A percentile compares a stretch with the other conserved stretches of the same genome.
These are phyloP conservation scores for Pachyramphus minor DNA, from an alignment of 2,113 vertebrate species.

Conservation along the genomic window DNA sequence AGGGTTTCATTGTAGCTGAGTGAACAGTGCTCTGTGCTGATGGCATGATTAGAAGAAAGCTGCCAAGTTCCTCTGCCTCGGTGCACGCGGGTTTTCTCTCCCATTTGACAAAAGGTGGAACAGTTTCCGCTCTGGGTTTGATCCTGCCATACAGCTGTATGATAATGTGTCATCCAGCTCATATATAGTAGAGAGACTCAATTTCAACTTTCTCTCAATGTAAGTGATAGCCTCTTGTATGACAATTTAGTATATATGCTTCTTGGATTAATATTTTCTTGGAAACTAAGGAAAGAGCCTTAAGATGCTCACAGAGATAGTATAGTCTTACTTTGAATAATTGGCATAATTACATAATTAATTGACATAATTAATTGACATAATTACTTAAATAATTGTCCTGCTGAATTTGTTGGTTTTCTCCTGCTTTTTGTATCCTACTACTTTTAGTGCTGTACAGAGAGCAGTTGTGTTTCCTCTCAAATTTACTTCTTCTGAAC, in stretches of 20 bases:
- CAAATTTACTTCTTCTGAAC: background rate
- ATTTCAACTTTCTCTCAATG: background rate
- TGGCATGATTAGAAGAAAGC: background rate
- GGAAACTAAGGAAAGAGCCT: background rate
- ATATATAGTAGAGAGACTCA: too few relatives aligned
- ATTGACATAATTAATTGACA: too few relatives aligned
- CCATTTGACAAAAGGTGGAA: rapidly evolving
- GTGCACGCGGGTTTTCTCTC: background rate
- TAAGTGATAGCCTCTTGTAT: background rate
- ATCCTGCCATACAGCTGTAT: rapidly evolving
- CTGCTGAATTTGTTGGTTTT: background rate
- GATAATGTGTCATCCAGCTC: background rate
- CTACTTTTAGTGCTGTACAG: background rate
- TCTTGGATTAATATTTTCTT: background rate
- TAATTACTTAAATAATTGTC: too few relatives aligned
- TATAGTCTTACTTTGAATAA: background rate
- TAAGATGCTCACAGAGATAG: background rate
- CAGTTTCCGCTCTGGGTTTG: background rate
- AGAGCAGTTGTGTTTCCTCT: background rate
- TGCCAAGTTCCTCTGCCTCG: background rate
- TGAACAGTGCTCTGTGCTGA: background rate
- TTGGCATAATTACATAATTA: too few relatives aligned
- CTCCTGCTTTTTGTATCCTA: background rate
- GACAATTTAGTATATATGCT: background rate
- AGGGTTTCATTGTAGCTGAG: rapidly evolving